Evolutionary conservation across 2,797 vertebrate species (phyloP), one percentile per base, ranked within the genome.

Genomic region (Scomberomorus guttatus): DNA sequence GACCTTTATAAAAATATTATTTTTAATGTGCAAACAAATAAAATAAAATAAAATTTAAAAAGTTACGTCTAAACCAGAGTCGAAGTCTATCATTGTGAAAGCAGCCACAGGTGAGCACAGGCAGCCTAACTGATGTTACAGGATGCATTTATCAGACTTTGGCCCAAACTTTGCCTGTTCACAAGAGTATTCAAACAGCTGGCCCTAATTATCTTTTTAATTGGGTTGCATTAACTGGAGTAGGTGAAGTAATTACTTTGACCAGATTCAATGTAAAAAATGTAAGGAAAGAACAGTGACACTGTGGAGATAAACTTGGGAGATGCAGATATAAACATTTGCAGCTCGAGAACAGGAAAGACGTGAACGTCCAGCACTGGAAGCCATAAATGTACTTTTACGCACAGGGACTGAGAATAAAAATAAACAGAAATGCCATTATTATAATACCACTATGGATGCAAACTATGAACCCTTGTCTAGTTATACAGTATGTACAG

Each of bases 181-280:
- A 67, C 60, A 50, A 27, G 58, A 66, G 48, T 29, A 56, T 57
- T 80, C 52, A 75, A 75, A 83, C 82, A 80, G 65, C 59, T 72
- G 69, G 65, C 18, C 25, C 24, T 51, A 61, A 79, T 83, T 78
- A 79, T 62, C 52, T 52, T 80, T 83, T 87, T 80, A 79, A 84
- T 42, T 61, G 56, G 54, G 17, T 42, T 69, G 63, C 54, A 81
- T 78, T 82, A 74, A 61, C 60, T 57, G 72, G 18, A 65, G 48
- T 39, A 51, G 55, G 25, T 71, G 55, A 69, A 32, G 72, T 81
- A 82, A 80, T 81, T 87, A 83, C 48, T 81, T 34, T 54, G 20
- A 64, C 39, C 61, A 81, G 58, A 82, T 78, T 75, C 75, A 73
- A 73, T 59, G 9, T 25, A 44, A 24, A 52, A 73, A 58, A 75